Evolutionary conservation across 2,113 vertebrate species (phyloP), one percentile per base, ranked within the genome.

Genomic region (Picathartes gymnocephalus): DNA sequence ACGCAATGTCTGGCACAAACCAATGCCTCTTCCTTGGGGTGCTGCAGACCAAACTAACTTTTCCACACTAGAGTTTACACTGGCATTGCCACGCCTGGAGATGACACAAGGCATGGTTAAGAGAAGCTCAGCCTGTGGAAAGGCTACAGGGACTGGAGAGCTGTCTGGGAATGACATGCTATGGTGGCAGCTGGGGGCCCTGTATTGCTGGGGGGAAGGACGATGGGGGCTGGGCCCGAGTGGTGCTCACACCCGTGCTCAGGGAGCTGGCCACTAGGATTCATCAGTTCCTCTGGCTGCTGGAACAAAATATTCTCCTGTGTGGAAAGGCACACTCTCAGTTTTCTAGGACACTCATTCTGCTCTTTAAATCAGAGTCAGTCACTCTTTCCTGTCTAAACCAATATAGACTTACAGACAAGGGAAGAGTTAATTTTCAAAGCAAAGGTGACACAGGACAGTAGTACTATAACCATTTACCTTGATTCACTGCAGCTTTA

Each of bases 191-290:
- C 58, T 68, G 76, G 11, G 44, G 17, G 18, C 28, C 0, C 2
- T 37, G 37, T 22, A 23, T 8, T 72, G 21, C 61, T 23, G 44
- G 27, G 25, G 12, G 35, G 8, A 45, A 54, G 10, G 42, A 40
- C 1, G 8, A 4, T 42, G 30, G 3, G n/a, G 54, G 51, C 39
- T 91, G 64, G 48, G n/a, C 22, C 6, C 8, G 11, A 62, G 5
- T 0, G 0, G 12, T 15, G 30, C 81, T 78, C 44, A 15, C 9
- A 37, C 23, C 21, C 0, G 0, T 20, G 11, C 25, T 54, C 44
- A 15, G 35, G 31, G 44, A 76, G 24, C 62, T 13, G 37, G 45
- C 33, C 10, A 3, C 33, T 9, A 44, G 15, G 16, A 40, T 87
- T 71, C 57, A 1, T 51, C 9, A 53, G 48, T 22, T 82, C 42